Evolutionary conservation across 1,140 invertebrate genomes (phyloP), one percentile per base, ranked within the genome.

Genomic region (Scaptomyza graminum): DNA sequence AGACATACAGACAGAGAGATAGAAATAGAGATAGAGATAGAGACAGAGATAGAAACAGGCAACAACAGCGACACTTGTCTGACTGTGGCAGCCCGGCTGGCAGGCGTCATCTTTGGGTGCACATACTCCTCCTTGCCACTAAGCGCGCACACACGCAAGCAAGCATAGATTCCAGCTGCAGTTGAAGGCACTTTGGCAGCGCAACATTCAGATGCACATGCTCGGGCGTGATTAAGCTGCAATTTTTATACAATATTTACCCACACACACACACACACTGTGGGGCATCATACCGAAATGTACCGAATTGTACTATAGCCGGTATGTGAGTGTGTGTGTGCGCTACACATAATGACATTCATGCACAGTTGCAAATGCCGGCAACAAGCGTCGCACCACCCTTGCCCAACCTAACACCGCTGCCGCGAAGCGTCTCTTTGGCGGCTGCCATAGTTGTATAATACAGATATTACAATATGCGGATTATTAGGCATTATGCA

Each of bases 401-500:
- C 18, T 3, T 1, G 3, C 18, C 18, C 18, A 22, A 22, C 18
- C 18, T 3, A 3, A 22, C 18, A 3, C 18, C 18, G 18, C 18
- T 22, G 18, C 12, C 66, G 28, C 28, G 28, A 31, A 22, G 54
- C 62, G 37, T 60, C 31, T 39, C 39, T 18, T 64, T 71, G 57
- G 44, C 60, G 43, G 44, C 68, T 56, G 55, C 74, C 61, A 64
- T 9, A 11, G 34, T 12, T 3, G 11, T 88, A 83, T 83, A 88
- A 87, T 88, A 79, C 76, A 88, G 83, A 87, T 79, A 88, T 79
- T 76, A 87, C 83, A 87, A 87, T 87, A 88, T 88, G 83, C 83
- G 83, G 83, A 87, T 87, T 87, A 87, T 89, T 89, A 87, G 83
- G 83, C 79, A 87, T 87, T 87, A 87, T 88, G 83, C 83, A 82